Evolutionary conservation across 2,113 vertebrate species (phyloP).

Genomic region (Porphyrio hochstetteri): DNA sequence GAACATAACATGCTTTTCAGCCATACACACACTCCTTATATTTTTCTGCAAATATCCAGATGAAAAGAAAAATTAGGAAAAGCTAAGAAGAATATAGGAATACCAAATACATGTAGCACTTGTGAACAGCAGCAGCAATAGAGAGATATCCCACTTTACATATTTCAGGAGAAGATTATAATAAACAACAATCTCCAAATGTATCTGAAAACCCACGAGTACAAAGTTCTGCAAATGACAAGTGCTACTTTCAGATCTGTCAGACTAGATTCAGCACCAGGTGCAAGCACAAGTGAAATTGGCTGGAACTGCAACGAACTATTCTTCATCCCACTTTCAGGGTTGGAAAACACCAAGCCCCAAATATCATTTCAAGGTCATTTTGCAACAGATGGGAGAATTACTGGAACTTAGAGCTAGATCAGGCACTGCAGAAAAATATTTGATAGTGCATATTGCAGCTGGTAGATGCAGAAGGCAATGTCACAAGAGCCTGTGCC

Average conservation of each 20-base stretch:
- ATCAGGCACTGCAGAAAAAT: conserved; percentile 25
- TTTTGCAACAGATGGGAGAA: conserved; percentile 53
- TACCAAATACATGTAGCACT: background rate
- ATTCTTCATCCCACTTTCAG: background rate
- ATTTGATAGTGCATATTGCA: conserved; percentile 33
- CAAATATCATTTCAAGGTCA: conserved; percentile 59
- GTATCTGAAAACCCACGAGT: background rate
- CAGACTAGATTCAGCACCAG: conserved; percentile 21
- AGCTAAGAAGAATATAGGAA: background rate
- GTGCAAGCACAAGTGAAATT: conserved; percentile 17
- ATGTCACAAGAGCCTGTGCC: background rate
- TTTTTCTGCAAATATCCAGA: background rate
- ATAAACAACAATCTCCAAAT: background rate
- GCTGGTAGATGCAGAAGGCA: conserved; percentile 43
- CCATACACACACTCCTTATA: background rate
- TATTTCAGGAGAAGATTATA: background rate
- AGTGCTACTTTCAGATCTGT: background rate
- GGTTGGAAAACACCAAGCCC: background rate
- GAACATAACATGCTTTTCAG: background rate
- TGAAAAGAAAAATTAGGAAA: background rate
- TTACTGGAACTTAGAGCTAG: conserved; percentile 48
- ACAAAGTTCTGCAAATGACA: background rate
- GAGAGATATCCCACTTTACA: background rate
- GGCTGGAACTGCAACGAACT: background rate
- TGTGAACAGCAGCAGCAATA: background rate